Conservation (phyloP, 2,113 vertebrate genomes). For the Chaetura pelagica region DNA sequence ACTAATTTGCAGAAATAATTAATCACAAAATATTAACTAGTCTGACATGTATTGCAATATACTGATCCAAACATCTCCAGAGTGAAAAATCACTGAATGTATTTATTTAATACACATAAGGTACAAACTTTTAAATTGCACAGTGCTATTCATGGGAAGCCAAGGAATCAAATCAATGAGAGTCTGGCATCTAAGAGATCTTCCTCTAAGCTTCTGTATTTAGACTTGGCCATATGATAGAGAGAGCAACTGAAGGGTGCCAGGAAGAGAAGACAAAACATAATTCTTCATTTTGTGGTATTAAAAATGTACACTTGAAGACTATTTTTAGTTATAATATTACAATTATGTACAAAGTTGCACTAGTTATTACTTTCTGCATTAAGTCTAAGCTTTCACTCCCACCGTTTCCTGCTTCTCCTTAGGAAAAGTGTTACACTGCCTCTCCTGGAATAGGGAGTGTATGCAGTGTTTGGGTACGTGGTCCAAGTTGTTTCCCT, state of each 20-base stretch:
- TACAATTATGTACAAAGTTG: not conserved
- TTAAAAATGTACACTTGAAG: not conserved
- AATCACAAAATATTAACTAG: not conserved
- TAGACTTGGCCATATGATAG: not conserved
- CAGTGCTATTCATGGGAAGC: not conserved
- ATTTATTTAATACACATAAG: not conserved
- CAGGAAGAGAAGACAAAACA: not conserved
- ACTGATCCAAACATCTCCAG: not conserved
- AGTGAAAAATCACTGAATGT: not conserved
- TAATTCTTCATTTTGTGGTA: not conserved
- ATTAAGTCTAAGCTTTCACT: not conserved
- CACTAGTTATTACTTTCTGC: not conserved
- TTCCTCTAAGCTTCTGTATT: not conserved
- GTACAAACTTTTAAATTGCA: not conserved
- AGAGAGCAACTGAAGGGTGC: not conserved
- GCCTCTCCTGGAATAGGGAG: not conserved
- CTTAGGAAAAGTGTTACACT: not conserved
- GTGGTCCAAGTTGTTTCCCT: not conserved
- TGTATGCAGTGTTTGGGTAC: not conserved
- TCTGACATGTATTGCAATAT: not conserved
- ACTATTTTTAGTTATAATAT: not conserved
- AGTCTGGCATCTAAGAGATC: not conserved
- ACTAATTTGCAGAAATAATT: not conserved
- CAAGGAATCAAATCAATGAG: not conserved
- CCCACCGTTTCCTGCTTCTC: not conserved